Evolutionary conservation across 2,113 vertebrate genomes (phyloP).

Genomic region (Calyptomena viridis): DNA sequence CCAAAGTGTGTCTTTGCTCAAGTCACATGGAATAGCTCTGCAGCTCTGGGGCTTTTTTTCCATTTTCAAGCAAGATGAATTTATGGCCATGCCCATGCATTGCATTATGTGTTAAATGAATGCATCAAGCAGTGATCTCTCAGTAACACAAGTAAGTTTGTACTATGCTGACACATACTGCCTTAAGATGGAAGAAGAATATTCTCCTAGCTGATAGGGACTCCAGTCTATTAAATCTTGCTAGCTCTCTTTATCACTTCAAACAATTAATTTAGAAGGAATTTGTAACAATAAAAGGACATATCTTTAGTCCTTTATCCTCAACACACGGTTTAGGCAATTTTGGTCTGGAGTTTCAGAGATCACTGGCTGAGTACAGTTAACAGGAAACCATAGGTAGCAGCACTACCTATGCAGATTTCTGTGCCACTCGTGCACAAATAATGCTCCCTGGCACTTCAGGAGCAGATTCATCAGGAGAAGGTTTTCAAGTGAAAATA

Average conservation of each 20-base stretch:
- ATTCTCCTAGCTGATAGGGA: neutral
- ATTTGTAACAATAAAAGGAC: neutral
- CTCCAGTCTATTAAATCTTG: neutral
- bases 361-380: neutral
- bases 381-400: neutral
- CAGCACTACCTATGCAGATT: too few species aligned
- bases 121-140: neutral
- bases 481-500: neutral
- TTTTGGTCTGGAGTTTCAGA: neutral
- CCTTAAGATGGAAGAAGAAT: neutral
- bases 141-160: neutral
- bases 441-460: neutral
- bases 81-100: neutral
- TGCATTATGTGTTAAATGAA: neutral
- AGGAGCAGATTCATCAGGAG: neutral
- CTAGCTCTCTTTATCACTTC: neutral
- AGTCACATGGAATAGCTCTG: neutral
- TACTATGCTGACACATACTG: neutral
- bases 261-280: neutral
- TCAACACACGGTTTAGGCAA: fast-evolving
- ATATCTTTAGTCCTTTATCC: neutral
- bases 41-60: neutral
- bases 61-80: neutral
- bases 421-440: neutral
- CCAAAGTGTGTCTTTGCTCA: neutral